Percentiles rank a stretch among this genome's conserved stretches.
Evolutionary conservation across 2,797 vertebrate species (phyloP).

Genomic region (Nasua narica): DNA sequence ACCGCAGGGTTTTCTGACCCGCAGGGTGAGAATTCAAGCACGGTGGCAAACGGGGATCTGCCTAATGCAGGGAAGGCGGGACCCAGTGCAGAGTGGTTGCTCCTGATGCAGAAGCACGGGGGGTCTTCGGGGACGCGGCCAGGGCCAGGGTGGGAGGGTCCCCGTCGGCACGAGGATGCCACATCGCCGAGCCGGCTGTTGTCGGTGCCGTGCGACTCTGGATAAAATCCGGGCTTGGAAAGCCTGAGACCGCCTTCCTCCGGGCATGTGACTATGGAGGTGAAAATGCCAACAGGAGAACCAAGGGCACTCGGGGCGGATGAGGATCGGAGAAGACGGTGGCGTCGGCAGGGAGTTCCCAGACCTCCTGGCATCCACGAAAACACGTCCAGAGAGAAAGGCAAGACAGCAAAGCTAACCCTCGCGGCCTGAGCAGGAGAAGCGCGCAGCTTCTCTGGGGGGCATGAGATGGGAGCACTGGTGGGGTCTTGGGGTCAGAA

Average conservation of each 20-base stretch:
- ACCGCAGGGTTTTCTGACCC: background rate
- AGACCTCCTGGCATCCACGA: background rate
- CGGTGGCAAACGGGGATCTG: background rate
- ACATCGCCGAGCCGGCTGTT: background rate
- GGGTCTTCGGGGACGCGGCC: background rate
- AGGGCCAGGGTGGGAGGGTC: accelerated
- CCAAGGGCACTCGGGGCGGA: background rate
- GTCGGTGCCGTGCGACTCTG: no score
- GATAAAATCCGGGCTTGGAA: background rate
- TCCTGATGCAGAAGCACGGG: background rate
- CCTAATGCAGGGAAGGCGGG: no score
- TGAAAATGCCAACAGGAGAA: background rate
- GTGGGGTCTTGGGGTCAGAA: background rate
- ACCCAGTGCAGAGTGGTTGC: background rate
- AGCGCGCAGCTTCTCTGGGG: background rate
- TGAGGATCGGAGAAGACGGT: background rate
- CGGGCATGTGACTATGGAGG: background rate
- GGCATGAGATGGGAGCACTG: background rate
- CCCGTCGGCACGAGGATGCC: background rate
- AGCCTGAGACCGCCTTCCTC: background rate
- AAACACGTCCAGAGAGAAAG: background rate
- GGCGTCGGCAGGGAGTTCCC: background rate
- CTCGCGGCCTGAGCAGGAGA: background rate
- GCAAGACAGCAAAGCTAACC: no score
- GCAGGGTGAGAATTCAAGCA: background rate